These are phyloP conservation scores for Anguilla obscura DNA, from an alignment of 2,797 vertebrate species.

Conservation along the genomic window DNA sequence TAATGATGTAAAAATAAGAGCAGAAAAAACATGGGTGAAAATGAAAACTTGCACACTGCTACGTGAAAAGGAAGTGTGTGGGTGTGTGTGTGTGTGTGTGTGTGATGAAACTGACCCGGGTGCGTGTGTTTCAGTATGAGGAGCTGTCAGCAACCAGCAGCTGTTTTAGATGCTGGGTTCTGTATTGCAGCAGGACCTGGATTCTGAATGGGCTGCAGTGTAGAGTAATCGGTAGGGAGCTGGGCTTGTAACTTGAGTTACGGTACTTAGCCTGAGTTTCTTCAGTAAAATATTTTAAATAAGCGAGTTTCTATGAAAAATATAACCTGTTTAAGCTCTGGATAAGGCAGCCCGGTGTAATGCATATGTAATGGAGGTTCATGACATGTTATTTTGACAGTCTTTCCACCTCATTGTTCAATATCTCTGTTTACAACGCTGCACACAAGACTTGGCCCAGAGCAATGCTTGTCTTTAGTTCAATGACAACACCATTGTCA, in stretches of 20 bases:
- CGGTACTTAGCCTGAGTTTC: too few relatives aligned
- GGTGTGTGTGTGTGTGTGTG: too few relatives aligned
- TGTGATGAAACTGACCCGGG: not conserved
- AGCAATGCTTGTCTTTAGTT: not conserved
- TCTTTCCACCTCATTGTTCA: not conserved
- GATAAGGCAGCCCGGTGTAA: too few relatives aligned
- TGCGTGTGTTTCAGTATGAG: not conserved
- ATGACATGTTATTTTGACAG: too few relatives aligned
- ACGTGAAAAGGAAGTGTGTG: too few relatives aligned
- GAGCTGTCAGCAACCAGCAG: not conserved
- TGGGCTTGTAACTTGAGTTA: too few relatives aligned
- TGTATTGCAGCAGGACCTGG: not conserved
- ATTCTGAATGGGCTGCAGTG: not conserved
- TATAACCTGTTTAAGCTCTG: too few relatives aligned
- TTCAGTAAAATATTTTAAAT: too few relatives aligned
- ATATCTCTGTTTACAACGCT: not conserved
- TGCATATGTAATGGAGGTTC: too few relatives aligned
- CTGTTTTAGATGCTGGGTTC: not conserved
- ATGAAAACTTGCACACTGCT: not conserved
- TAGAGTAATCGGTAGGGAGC: not conserved
- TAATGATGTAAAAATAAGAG: not conserved
- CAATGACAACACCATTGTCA: not conserved
- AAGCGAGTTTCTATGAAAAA: too few relatives aligned
- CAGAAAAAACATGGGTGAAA: not conserved
- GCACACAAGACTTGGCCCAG: not conserved